Base-by-base conservation (phyloP, 1,140 invertebrate genomes). In the Drosophila orena region DNA sequence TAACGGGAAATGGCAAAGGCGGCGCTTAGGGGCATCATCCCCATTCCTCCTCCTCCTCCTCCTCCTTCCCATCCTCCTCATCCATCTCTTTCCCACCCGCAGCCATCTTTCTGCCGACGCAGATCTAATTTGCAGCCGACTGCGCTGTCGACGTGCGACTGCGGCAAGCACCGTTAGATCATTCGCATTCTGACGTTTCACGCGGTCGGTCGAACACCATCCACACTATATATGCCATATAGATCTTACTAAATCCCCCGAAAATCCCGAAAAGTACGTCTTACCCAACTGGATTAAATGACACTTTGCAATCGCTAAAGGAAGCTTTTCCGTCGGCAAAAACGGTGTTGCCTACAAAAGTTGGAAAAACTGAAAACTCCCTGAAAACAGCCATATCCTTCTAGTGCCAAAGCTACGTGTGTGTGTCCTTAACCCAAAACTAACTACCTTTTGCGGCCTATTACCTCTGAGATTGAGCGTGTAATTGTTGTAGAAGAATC, bases 1-100 rank as follows among this genome's bases (percentile, higher is more conserved):
- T 89, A 89, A 64, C 50, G 84, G 84, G 84, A 89, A 89, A 89
- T 89, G 38, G 76, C 77, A 84, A 85, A 84, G 84, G 84, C 84
- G 84, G 84, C 79, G 84, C 84, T 84, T 80, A 81, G 66, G 79
- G 70, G 79, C 66, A 50, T 34, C 15, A 50, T 54, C 58, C 62
- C 42, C 46, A 49, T 10, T 43, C 52, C 62, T 20, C 24, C 17
- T 15, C 14, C 43, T 15, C 14, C 43, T 44, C 43, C 2, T 34
- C 38, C 55, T 69, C 76, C 71, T 53, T 70, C 49, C 79, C 83
- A 1, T 15, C 14, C 43, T 44, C 43, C 2, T 34, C 43, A 50
- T 69, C 76, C 71, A 57, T 70, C 49, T 83, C 83, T 83, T 77
- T 69, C 46, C 56, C 55, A 46, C 70, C 44, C 72, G 69, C 73